Conservation (phyloP, 2,113 vertebrate species). For the Chaetodon trifascialis region DNA sequence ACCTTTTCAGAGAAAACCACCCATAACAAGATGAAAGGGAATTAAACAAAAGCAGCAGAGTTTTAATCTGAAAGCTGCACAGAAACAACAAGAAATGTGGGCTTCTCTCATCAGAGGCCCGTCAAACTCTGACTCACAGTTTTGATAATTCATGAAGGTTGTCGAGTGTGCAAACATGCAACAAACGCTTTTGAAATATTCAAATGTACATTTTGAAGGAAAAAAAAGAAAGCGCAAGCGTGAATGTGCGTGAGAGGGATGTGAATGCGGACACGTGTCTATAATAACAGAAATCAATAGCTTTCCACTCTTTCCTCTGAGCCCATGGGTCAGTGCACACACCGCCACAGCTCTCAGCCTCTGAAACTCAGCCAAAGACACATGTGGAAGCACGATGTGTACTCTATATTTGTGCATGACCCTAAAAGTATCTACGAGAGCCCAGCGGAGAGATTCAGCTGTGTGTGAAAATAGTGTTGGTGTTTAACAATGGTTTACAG, state of each 20-base stretch:
- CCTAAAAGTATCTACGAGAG: slow-evolving; percentile 3
- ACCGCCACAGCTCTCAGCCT: slow-evolving; percentile 48
- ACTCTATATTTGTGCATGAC: neutral
- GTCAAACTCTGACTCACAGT: slow-evolving; percentile 40
- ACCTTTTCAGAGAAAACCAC: slow-evolving; percentile 27
- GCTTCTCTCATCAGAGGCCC: slow-evolving; percentile 15
- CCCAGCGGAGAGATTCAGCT: neutral
- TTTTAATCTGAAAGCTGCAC: slow-evolving; percentile 8
- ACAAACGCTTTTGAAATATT: slow-evolving; percentile 34
- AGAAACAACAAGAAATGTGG: slow-evolving; percentile 8
- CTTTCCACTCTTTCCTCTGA: slow-evolving; percentile 44
- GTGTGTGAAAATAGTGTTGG: slow-evolving; percentile 27
- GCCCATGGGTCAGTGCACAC: slow-evolving; percentile 64
- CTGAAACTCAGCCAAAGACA: slow-evolving; percentile 60
- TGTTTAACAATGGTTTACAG: slow-evolving; percentile 51
- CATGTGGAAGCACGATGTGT: slow-evolving; percentile 36
- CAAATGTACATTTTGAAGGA: slow-evolving; percentile 3
- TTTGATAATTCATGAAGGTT: slow-evolving; percentile 49
- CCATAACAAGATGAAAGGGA: slow-evolving; percentile 26
- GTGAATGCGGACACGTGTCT: slow-evolving; percentile 27
- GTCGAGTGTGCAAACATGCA: slow-evolving; percentile 33
- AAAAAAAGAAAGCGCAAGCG: neutral
- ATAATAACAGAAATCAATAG: slow-evolving; percentile 66
- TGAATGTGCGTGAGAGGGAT: slow-evolving; percentile 1
- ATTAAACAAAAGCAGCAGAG: slow-evolving; percentile 23